These are phyloP conservation scores for Euphonia xanthogaster DNA, from an alignment of 2,797 vertebrate genomes.

Conservation along the genomic window DNA sequence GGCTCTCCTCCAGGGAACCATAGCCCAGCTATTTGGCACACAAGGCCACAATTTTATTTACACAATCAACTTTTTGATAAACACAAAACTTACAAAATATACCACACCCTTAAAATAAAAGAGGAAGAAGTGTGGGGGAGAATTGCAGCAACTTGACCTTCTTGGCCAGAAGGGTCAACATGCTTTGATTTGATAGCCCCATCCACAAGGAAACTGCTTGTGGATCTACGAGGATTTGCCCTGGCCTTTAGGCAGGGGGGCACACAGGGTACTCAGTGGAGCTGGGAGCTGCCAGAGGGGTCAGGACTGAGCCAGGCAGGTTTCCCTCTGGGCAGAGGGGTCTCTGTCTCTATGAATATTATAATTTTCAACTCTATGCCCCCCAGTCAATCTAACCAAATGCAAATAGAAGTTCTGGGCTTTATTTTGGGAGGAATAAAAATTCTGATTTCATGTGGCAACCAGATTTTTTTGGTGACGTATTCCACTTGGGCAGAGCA, in stretches of 20 bases:
- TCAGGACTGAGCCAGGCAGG: background rate
- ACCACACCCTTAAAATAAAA: slow-evolving; percentile 38
- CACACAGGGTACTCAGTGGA: fast-evolving
- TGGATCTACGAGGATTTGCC: background rate
- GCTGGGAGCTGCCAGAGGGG: background rate
- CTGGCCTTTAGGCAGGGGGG: background rate
- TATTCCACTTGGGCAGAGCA: background rate
- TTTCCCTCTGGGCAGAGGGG: background rate
- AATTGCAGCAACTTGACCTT: background rate
- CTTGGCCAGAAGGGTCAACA: background rate
- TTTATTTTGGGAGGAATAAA: background rate
- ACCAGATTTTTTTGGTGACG: background rate
- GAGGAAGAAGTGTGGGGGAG: background rate
- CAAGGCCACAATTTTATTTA: slow-evolving; percentile 57
- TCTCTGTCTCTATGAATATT: background rate
- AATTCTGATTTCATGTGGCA: background rate
- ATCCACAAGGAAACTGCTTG: background rate
- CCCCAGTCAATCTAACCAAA: background rate
- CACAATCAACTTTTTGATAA: slow-evolving; percentile 67
- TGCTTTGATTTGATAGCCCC: background rate
- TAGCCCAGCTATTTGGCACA: slow-evolving; percentile 56
- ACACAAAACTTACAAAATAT: slow-evolving; percentile 55
- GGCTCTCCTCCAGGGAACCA: slow-evolving; percentile 59
- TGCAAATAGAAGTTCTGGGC: background rate
- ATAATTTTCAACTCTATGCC: background rate